These are phyloP conservation scores for Petrolisthes cinctipes DNA, from an alignment of 2,888 invertebrate species.

Conservation along the genomic window DNA sequence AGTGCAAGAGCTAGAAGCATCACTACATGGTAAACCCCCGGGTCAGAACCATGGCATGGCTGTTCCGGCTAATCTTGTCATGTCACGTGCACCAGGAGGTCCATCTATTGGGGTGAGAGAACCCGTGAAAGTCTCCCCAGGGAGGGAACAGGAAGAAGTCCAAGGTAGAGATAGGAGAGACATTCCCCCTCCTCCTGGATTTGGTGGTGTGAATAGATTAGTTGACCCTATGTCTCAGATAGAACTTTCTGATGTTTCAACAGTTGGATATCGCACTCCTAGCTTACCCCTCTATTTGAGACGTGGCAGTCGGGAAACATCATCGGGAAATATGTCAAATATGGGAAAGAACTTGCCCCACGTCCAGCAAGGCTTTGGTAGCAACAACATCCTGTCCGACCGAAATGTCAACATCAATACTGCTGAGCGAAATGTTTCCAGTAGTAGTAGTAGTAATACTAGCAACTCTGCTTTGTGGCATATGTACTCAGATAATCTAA, in stretches of 20 bases:
- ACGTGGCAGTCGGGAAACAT: slow-evolving; percentile 55
- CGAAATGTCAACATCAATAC: not conserved
- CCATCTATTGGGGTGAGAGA: not conserved
- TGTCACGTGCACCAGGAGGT: slow-evolving; percentile 34
- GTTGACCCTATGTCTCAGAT: slow-evolving; percentile 48
- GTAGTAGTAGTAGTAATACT: not conserved
- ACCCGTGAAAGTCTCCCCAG: not conserved
- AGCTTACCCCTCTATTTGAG: slow-evolving; percentile 60
- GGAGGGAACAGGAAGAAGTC: slow-evolving; percentile 14
- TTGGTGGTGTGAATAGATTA: slow-evolving; percentile 46
- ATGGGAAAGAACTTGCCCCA: not conserved
- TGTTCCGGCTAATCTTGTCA: not conserved
- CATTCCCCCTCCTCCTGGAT: slow-evolving; percentile 59
- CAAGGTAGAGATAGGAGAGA: slow-evolving; percentile 17
- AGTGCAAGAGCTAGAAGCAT: slow-evolving; percentile 55
- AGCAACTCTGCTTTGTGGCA: not conserved
- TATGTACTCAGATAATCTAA: slow-evolving; percentile 17
- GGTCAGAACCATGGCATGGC: not conserved
- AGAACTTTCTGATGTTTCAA: slow-evolving; percentile 37
- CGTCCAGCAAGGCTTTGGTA: slow-evolving; percentile 6
- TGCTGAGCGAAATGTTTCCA: not conserved
- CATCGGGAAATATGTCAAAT: slow-evolving; percentile 13
- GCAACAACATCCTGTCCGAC: not conserved
- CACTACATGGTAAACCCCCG: slow-evolving; percentile 23
- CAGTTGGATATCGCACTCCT: slow-evolving; percentile 47